Percentiles rank a stretch among this genome's conserved stretches.
Evolutionary conservation across 2,113 vertebrate species (phyloP).

Genomic region (Gymnogyps californianus): DNA sequence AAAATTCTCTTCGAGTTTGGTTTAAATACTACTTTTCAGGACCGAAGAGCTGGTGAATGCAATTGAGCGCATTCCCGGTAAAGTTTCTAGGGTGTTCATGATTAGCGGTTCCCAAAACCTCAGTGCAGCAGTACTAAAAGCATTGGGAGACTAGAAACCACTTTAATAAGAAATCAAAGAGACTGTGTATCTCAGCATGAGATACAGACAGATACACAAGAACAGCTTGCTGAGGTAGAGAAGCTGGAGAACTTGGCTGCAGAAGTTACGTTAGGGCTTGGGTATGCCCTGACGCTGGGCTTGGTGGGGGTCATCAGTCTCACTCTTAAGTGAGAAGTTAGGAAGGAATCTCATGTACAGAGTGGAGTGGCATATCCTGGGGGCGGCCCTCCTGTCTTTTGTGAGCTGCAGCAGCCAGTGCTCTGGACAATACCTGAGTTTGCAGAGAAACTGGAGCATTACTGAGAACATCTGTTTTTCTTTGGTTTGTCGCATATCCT

Average conservation of each 20-base stretch:
- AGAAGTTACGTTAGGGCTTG: background rate
- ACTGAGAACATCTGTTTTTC: conserved; percentile 4
- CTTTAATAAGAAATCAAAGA: conserved; percentile 65
- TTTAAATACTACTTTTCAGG: conserved; percentile 56
- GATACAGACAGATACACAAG: background rate
- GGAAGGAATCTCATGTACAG: background rate
- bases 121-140: conserved; percentile 9
- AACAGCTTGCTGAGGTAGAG: background rate
- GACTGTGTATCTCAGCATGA: conserved; percentile 38
- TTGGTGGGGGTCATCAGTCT: background rate
- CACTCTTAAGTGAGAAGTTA: background rate
- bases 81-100: conserved; percentile 21
- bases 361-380: background rate
- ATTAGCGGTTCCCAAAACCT: conserved; percentile 40
- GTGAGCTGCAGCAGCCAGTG: background rate
- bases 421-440: background rate
- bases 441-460: background rate
- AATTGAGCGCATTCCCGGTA: conserved; percentile 24
- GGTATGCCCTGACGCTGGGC: background rate
- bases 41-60: conserved; percentile 11
- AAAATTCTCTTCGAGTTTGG: conserved; percentile 62
- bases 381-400: background rate
- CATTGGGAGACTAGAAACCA: conserved; percentile 43
- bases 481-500: conserved; percentile 31
- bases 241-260: background rate